Evolutionary conservation across 2,888 invertebrate genomes (phyloP).

Genomic region (Ashinkailepas kermadecensis): DNA sequence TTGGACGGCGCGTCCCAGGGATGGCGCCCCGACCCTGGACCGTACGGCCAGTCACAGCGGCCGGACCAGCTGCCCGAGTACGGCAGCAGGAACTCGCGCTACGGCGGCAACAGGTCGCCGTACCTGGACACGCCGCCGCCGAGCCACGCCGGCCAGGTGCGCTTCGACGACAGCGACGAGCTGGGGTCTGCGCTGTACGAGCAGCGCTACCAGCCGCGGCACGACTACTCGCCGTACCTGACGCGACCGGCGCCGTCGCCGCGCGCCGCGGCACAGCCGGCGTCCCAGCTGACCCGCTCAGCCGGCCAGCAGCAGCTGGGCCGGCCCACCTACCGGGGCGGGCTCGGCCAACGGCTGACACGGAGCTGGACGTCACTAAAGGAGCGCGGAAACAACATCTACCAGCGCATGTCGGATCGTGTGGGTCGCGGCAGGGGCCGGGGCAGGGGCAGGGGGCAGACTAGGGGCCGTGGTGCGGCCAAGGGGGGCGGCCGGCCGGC

Average conservation of each 20-base stretch:
- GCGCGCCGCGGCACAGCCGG: not conserved
- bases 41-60: not conserved
- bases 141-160: not conserved
- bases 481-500: not conserved
- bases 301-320: not conserved
- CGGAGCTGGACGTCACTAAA: not conserved
- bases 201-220: not conserved
- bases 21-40: not conserved
- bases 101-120: not conserved
- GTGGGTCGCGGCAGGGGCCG: not conserved
- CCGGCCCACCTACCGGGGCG: not conserved
- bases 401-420: not conserved
- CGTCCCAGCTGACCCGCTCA: not conserved
- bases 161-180: not conserved
- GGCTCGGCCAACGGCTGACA: not conserved
- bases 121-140: not conserved
- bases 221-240: not conserved
- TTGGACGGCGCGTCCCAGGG: too few relatives aligned
- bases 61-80: not conserved
- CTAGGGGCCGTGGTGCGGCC: not conserved
- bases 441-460: not conserved
- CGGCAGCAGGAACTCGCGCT: not conserved
- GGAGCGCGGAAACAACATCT: not conserved
- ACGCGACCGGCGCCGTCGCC: not conserved
- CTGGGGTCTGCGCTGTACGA: constrained; percentile 1